Evolutionary conservation across 1,140 invertebrate genomes (phyloP).

Genomic region (Zeugodacus cucurbitae): DNA sequence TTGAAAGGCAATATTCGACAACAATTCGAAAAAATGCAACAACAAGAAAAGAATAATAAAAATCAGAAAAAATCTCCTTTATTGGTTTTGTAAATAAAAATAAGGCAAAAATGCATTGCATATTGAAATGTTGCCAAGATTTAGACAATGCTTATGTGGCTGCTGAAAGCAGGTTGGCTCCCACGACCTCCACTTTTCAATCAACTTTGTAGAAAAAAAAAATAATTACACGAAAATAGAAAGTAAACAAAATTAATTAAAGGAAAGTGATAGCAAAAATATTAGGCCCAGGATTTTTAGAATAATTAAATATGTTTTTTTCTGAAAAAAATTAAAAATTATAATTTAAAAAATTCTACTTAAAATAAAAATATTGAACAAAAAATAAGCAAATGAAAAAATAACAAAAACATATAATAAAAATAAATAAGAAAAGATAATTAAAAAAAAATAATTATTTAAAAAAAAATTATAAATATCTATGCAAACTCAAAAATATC

Average conservation of each 20-base stretch:
- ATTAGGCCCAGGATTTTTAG: not conserved
- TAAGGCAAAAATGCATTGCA: constrained; percentile 35
- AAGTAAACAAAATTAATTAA: not conserved
- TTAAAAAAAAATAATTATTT: not conserved
- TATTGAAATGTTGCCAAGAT: constrained; percentile 24
- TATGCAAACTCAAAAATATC: too few species aligned
- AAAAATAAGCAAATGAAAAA: not conserved
- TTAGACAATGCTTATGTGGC: constrained; percentile 1
- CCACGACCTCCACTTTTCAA: not conserved
- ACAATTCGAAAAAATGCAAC: not conserved
- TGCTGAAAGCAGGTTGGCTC: not conserved
- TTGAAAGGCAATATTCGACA: not conserved
- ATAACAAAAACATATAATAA: not conserved
- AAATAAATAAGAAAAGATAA: not conserved
- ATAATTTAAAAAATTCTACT: not conserved
- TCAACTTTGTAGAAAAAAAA: not conserved
- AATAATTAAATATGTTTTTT: too few species aligned
- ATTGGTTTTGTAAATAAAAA: constrained; percentile 38
- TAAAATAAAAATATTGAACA: not conserved
- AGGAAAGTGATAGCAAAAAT: not conserved
- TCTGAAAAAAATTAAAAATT: too few species aligned
- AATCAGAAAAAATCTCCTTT: not conserved
- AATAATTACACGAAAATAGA: not conserved
- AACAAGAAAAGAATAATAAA: too few species aligned
- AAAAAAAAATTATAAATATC: not conserved